Base-by-base conservation (phyloP, 2,888 invertebrate species). In the Ophraella communa region DNA sequence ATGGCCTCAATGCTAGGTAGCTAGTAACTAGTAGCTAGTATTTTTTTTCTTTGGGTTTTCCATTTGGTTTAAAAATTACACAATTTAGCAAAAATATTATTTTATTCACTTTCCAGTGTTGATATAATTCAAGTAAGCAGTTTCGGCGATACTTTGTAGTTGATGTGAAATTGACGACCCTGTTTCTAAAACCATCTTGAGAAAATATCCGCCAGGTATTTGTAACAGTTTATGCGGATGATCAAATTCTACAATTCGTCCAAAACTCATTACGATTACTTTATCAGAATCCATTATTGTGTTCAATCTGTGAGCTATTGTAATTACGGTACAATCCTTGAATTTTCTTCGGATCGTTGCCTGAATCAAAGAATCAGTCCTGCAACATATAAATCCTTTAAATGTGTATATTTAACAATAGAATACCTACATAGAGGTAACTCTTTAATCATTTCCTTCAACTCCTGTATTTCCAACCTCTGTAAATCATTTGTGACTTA, bases 211-310 rank as follows among this genome's bases (percentile, higher is more conserved):
- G 0, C 83, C 82, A 58, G 83, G 80, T 73, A 86, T 85, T 52
- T 88, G 85, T 27, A 93, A 77, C 39, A 93, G 78, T 67, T 86
- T 84, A 76, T 87, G 87, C 0, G 96, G 95, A 75, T 91, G 90
- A 8, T 91, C 94, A 33, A 90, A 87, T 80, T 96, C 95, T 0
- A 89, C 87, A 79, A 90, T 85, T 14, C 53, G 88, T 0, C 94
- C 94, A 33, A 89, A 89, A 76, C 92, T 91, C 87, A 94, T 88
- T 10, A 94, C 93, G 71, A 94, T 78, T 61, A 94, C 90, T 81
- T 88, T 87, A 82, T 93, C 92, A 1, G 64, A 66, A 42, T 69
- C 62, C 66, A 69, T 66, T 18, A 69, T 65, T 2, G 66, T 69
- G n/a, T 66, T 64, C 33, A 69, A 23, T 39, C 66, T 66, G 44